Evolutionary conservation across 2,113 vertebrate species (phyloP).

Genomic region (Onychorhynchus coronatus): DNA sequence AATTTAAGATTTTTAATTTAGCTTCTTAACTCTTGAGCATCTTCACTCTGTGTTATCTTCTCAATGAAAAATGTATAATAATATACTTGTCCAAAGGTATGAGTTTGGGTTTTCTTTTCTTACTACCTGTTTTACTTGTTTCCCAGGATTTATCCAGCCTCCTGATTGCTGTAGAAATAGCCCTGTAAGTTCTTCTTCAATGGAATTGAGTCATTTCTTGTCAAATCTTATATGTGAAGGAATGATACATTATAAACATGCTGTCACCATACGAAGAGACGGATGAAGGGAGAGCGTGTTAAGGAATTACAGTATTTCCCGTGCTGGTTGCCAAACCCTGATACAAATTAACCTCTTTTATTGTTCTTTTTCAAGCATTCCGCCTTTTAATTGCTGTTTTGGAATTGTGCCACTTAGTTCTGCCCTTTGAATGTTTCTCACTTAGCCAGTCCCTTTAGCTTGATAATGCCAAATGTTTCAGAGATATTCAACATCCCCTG

Average conservation of each 20-base stretch:
- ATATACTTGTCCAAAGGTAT: not conserved
- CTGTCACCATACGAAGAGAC: not conserved
- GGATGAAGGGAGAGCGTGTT: not conserved
- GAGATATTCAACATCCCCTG: not conserved
- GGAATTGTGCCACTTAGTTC: conserved; percentile 45
- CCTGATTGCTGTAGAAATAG: not conserved
- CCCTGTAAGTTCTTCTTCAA: not conserved
- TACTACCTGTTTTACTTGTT: not conserved
- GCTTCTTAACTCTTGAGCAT: not conserved
- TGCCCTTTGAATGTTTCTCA: conserved; percentile 52
- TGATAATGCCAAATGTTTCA: conserved; percentile 24
- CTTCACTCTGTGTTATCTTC: not conserved
- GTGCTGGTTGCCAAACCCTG: conserved; percentile 11
- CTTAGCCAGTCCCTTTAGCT: conserved; percentile 32
- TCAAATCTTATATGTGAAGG: not conserved
- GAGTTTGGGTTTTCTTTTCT: not conserved
- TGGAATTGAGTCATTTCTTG: not conserved
- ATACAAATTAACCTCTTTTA: conserved; percentile 52
- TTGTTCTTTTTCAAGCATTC: conserved; percentile 59
- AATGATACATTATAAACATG: not conserved
- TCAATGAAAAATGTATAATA: rapidly evolving
- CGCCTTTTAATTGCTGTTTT: conserved; percentile 61
- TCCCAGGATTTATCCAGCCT: not conserved
- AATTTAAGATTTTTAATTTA: not conserved
- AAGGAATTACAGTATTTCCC: conserved; percentile 41